Evolutionary conservation across 35 echinoderm and acorn worm species (phyloP), one percentile per base, ranked within the genome.

Genomic region (Acanthaster planci): DNA sequence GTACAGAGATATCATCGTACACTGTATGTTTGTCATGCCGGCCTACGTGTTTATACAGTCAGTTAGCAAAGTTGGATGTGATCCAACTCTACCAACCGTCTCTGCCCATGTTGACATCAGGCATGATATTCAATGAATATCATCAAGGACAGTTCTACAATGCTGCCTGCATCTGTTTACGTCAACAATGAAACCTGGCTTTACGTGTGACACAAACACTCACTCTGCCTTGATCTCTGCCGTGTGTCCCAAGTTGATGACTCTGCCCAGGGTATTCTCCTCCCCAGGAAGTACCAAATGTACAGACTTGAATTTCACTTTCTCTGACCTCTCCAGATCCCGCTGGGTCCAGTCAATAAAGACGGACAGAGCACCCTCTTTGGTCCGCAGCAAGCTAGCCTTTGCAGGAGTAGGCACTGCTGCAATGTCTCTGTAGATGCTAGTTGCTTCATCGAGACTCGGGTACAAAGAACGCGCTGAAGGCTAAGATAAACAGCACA

Each of bases 311-410:
- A 77, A 89, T 52, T 72, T 89, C 26, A 89, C 56, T 37, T 39
- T 84, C 6, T 51, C 64, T 1, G 67, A 80, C 38, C 87, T 40
- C 50, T 89, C 87, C 56, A 89, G 38, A 55, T 89, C 87, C 39
- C 87, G 40, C 31, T 89, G 87, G 67, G 79, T 89, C 87, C 87
- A 89, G 40, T 67, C 64, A 55, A 80, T 76, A 6, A 72, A 58
- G n/a, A 89, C 39, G 35, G 55, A 76, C 1, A 83, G 40, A 7
- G 50, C 30, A 77, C 35, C 23, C 17, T 84, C 80, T 37, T 81
- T 22, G 15, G 77, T 67, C 51, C 55, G 82, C n/a, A 76, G 60
- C 8, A 89, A 26, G 38, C 36, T 35, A 26, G 87, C 80, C 42
- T n/a, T 37, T 15, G 80, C 60, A 38, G 82, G 79, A 23, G 80